Evolutionary conservation across 2,113 vertebrate genomes (phyloP), one percentile per base, ranked within the genome.

Genomic region (Archocentrus centrarchus): DNA sequence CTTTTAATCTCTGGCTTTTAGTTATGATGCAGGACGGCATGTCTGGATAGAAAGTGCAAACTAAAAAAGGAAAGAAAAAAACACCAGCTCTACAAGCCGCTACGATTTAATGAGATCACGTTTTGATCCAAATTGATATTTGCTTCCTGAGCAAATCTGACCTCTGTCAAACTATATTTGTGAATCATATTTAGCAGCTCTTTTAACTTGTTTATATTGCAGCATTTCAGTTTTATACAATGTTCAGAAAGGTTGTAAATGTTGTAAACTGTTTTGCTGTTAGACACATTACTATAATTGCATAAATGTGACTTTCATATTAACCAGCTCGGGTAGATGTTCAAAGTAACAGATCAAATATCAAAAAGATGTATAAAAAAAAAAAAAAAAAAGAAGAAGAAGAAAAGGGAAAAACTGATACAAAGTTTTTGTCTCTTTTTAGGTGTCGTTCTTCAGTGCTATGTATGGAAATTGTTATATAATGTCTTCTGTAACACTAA

Each of bases 1-100:
- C 83, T 81, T 85, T 85, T 81, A 84, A 87, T 91, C 77, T 91
- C 76, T 83, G 62, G 50, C 83, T 88, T 82, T 88, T 55, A 27
- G 59, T 80, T 85, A 91, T 87, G 81, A 90, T 88, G 85, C 82
- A 82, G 77, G 83, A 83, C 79, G 80, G 81, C 80, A 80, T 44
- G 59, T 63, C 59, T 68, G 58, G 41, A 37, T 83, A 64, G 83
- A 77, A 88, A 85, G 78, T 27, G 80, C 39, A 86, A 83, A 82
- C 32, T 73, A 39, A 39, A 39, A 30, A 91, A 85, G 82, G 53
- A 86, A 81, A 88, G n/a, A 41, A 37, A 37, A 81, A 83, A 79
- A 58, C 77, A 84, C 32, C 62, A 84, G 82, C 60, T 58, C 59
- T 47, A 47, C 58, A 73, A 81, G 75, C 75, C 11, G 4, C 24